These are phyloP conservation scores for Pithys albifrons DNA, from an alignment of 2,113 vertebrate species.

Conservation along the genomic window DNA sequence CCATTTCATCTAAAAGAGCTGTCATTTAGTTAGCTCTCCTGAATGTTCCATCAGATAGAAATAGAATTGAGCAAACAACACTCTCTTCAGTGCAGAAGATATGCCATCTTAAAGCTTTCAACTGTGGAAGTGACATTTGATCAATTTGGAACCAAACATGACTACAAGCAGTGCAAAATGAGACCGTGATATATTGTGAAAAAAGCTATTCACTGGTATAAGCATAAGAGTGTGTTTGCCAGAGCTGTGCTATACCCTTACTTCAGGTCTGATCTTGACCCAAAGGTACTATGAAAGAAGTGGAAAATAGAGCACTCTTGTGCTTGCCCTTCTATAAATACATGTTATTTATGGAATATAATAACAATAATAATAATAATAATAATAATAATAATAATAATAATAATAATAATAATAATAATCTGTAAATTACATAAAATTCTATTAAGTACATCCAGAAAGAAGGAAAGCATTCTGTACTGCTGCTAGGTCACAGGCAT, in stretches of 20 bases:
- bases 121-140: not conserved
- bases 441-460: not conserved
- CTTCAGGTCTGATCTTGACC: not conserved
- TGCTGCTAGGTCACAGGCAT: not conserved
- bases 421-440: not conserved
- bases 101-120: not conserved
- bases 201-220: not conserved
- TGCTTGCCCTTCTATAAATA: not conserved
- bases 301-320: not conserved
- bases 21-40: not conserved
- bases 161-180: not conserved
- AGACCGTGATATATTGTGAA: not conserved
- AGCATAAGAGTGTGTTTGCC: not conserved
- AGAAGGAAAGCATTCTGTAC: not conserved
- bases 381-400: not conserved
- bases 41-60: constrained; percentile 25
- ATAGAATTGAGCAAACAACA: not conserved
- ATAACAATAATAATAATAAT: not conserved
- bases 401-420: too few relatives aligned
- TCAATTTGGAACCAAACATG: not conserved
- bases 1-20: constrained; percentile 18
- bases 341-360: not conserved
- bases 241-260: not conserved
- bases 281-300: not conserved
- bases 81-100: not conserved